These are phyloP conservation scores for Zalophus californianus DNA, from an alignment of 2,797 vertebrate genomes.

Conservation along the genomic window DNA sequence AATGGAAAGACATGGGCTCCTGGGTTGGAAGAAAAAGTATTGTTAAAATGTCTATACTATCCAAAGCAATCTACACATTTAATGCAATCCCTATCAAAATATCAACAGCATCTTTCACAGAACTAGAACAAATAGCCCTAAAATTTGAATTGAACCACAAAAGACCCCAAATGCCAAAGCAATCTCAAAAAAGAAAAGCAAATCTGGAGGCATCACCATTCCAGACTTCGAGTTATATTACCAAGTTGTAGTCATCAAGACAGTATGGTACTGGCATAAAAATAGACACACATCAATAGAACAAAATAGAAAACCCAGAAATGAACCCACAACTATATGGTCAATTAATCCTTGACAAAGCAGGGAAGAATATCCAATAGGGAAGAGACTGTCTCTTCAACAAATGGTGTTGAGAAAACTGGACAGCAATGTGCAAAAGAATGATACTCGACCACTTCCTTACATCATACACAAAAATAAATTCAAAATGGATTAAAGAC, in stretches of 20 bases:
- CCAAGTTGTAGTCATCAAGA: neutral
- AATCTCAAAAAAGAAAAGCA: neutral
- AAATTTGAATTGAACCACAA: neutral
- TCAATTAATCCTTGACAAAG: neutral
- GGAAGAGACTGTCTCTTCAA: neutral
- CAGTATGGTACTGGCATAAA: neutral
- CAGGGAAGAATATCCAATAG: neutral
- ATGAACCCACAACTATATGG: neutral
- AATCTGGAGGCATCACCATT: neutral
- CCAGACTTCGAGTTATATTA: neutral
- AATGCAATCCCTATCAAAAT: neutral
- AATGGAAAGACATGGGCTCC: neutral
- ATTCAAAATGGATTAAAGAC: neutral
- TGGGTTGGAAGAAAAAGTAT: neutral
- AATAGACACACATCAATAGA: neutral
- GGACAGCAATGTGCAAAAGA: neutral
- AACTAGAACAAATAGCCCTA: neutral
- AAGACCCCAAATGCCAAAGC: neutral
- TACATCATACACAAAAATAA: neutral
- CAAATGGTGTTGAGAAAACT: neutral
- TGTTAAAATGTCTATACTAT: neutral
- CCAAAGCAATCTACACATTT: neutral
- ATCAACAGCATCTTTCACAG: neutral
- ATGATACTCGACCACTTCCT: neutral
- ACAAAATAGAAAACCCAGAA: neutral